Evolutionary conservation across 2,113 vertebrate species (phyloP).

Genomic region (Arothron firmamentum): DNA sequence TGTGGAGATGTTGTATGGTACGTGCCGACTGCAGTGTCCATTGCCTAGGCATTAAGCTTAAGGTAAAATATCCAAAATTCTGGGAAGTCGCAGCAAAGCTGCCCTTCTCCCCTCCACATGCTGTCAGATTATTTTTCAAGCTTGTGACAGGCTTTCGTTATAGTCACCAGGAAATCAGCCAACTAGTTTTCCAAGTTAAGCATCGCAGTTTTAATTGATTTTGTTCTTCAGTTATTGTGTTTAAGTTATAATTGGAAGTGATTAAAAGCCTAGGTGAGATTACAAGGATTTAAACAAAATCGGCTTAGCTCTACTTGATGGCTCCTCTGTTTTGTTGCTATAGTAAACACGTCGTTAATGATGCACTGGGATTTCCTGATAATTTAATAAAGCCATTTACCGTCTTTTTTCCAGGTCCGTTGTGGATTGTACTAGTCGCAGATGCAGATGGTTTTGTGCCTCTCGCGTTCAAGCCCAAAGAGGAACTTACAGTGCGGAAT

Average conservation of each 20-base stretch:
- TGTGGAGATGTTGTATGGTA: constrained; percentile 92
- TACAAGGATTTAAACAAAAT: constrained; percentile 65
- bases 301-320: constrained; percentile 58
- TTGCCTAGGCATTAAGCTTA: background rate
- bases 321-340: constrained; percentile 29
- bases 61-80: too few relatives aligned
- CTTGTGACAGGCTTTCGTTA: constrained; percentile 1
- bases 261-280: constrained; percentile 65
- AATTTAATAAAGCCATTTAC: background rate
- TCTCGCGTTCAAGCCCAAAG: constrained; percentile 76
- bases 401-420: constrained; percentile 72
- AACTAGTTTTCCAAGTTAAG: background rate
- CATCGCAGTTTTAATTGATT: background rate
- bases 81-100: constrained; percentile 1
- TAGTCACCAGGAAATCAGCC: constrained; percentile 2
- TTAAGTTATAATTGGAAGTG: constrained; percentile 65
- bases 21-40: constrained; percentile 33
- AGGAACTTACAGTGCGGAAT: constrained; percentile 83
- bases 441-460: constrained; percentile 91
- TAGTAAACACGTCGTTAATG: background rate
- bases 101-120: too few relatives aligned
- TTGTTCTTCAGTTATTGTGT: constrained; percentile 26
- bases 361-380: background rate
- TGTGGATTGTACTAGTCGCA: constrained; percentile 86
- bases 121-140: too few relatives aligned